Evolutionary conservation across 92 coral and sea anemone species (phyloP), one percentile per base, ranked within the genome.

Genomic region (Epizoanthus rinbou): DNA sequence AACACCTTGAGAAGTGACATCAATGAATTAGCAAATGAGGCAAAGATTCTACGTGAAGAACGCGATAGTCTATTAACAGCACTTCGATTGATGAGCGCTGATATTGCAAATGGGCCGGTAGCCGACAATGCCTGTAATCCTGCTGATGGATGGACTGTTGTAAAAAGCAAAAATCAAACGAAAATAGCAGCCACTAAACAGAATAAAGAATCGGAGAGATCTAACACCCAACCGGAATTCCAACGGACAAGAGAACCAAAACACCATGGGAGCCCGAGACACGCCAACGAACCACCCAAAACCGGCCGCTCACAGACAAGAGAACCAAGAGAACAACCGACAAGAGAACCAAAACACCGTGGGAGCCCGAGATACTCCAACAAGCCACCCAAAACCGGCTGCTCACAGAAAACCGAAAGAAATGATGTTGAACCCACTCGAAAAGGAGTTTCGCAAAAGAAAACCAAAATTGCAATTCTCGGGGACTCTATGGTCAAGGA

Each of bases 401-500:
- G 0, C 43, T 3, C 43, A 37, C 43, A 37, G 43, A 37, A 37
- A 37, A 1, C 5, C 2, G 3, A 6, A 37, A 37, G 6, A 37
- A 59, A 59, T 8, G 14, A 28, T 28, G 31, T 0, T 28, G 31
- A 28, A 28, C 35, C 11, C 14, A 43, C 58, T 8, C 14, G 64
- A 74, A 74, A 16, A 13, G 64, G 16, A 74, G 19, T 18, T 58
- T 74, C 24, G 57, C 80, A 74, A 47, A 47, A 73, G 80, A 28
- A 56, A 25, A 28, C 66, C 64, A 25, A 31, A 57, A 74, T 74
- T 54, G 2, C 80, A 74, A 28, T 74, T 16, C n/a, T n/a, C n/a
- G n/a, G n/a, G n/a, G n/a, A n/a, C n/a, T n/a, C 65, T 74, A 74
- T 75, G 68, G 54, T 57, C 8, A 75, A 75, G 33, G 25, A 24